Evolutionary conservation across 2,888 invertebrate genomes (phyloP).

Genomic region (Caenorhabditis zanzibari): DNA sequence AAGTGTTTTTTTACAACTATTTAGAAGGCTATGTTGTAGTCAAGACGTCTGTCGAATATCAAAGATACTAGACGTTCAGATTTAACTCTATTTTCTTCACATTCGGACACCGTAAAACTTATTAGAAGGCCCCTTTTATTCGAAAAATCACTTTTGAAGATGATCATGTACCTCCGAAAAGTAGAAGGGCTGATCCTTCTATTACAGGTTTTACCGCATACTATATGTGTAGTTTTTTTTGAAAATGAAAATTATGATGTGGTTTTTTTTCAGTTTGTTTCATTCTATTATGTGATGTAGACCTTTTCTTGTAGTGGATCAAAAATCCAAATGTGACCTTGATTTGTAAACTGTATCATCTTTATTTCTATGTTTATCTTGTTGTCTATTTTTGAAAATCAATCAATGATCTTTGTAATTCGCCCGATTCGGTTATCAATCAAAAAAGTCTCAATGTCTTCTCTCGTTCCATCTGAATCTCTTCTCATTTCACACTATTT

Average conservation of each 20-base stretch:
- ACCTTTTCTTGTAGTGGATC: background rate
- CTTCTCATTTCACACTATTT: conserved; percentile 15
- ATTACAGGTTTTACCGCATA: too few relatives aligned
- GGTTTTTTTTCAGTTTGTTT: background rate
- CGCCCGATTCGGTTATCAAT: conserved; percentile 44
- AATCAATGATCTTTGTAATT: conserved; percentile 51
- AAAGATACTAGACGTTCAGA: too few relatives aligned
- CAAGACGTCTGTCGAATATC: background rate
- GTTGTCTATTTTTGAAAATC: conserved; percentile 34
- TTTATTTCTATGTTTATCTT: conserved; percentile 12
- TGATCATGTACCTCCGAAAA: too few relatives aligned
- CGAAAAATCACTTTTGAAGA: too few relatives aligned
- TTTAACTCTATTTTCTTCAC: too few relatives aligned
- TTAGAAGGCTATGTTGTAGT: conserved; percentile 17
- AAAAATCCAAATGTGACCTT: conserved; percentile 17
- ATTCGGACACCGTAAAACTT: too few relatives aligned
- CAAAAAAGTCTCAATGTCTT: conserved; percentile 22
- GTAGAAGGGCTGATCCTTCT: too few relatives aligned
- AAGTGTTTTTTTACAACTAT: background rate
- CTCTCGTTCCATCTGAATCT: conserved; percentile 19
- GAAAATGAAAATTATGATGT: too few relatives aligned
- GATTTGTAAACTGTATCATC: background rate
- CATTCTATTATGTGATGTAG: background rate
- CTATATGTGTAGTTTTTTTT: too few relatives aligned
- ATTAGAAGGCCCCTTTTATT: too few relatives aligned